A percentile compares a stretch with the other conserved stretches of the same genome.
These are phyloP conservation scores for Ptychodera flava DNA, from an alignment of 35 echinoderm and acorn worm species.

Conservation along the genomic window DNA sequence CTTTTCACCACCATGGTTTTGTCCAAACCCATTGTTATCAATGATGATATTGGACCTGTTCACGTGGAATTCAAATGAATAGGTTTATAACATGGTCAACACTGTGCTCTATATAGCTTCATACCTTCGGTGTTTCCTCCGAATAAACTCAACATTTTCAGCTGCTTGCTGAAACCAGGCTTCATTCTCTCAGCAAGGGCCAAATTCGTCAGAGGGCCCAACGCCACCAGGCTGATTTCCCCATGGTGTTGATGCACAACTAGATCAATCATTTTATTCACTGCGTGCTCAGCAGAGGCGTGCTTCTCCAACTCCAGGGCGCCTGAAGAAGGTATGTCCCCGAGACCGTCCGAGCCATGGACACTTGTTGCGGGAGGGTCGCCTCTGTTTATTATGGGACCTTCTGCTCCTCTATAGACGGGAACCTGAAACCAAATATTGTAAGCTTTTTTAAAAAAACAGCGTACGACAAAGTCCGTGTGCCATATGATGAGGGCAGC, in stretches of 20 bases:
- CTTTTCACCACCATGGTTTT: no score
- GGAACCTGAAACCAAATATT: conserved; percentile 15
- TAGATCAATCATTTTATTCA: conserved; percentile 29
- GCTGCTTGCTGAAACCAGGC: conserved; percentile 36
- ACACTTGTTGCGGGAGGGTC: no score
- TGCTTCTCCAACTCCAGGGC: conserved; percentile 17
- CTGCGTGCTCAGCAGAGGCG: conserved; percentile 44
- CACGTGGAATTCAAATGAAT: no score
- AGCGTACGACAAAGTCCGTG: no score
- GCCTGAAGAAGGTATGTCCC: conserved; percentile 18
- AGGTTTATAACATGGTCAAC: neutral
- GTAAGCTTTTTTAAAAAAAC: no score
- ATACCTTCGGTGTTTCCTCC: conserved; percentile 64
- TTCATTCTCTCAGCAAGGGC: conserved; percentile 51
- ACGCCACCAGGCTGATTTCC: conserved; percentile 39
- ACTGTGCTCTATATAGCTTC: neutral
- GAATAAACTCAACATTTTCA: conserved; percentile 51
- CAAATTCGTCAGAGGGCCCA: conserved; percentile 69
- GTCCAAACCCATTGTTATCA: no score
- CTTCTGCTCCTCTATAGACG: conserved; percentile 12
- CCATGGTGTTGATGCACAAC: conserved; percentile 42
- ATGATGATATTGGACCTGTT: no score
- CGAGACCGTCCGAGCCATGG: conserved; percentile 28
- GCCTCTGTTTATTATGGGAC: neutral
- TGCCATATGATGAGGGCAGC: no score